Percentiles rank a stretch among this genome's conserved stretches.
Evolutionary conservation across 2,797 vertebrate species (phyloP).

Genomic region (Enteromius unitaeniatus): DNA sequence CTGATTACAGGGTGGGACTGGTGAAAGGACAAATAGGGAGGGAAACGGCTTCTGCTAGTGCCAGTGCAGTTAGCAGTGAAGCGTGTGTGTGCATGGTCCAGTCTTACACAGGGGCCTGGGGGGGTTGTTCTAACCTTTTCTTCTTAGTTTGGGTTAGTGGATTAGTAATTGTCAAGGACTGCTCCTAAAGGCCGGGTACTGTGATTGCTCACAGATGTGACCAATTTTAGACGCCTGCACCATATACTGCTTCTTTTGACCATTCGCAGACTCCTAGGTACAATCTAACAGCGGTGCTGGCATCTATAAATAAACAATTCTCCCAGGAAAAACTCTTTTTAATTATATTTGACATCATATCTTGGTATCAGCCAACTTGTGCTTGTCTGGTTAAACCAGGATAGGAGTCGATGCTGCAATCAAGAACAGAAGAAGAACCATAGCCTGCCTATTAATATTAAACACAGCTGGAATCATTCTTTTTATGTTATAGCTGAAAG

Average conservation of each 20-base stretch:
- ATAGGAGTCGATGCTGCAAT: background rate
- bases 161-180: conserved; percentile 49
- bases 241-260: conserved; percentile 49
- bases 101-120: background rate
- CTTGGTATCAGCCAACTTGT: background rate
- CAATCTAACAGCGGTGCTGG: background rate
- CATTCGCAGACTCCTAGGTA: conserved; percentile 32
- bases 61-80: conserved; percentile 4
- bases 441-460: background rate
- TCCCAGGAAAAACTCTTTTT: conserved; percentile 7
- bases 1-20: conserved; percentile 63
- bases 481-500: no score
- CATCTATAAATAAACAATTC: conserved; percentile 22
- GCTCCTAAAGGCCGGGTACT: conserved; percentile 43
- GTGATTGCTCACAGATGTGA: conserved; percentile 64
- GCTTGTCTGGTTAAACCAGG: conserved; percentile 7
- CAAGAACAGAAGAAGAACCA: background rate
- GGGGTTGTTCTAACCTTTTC: conserved; percentile 37
- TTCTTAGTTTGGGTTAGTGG: conserved; percentile 45
- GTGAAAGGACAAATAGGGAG: conserved; percentile 47
- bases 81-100: background rate
- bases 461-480: background rate
- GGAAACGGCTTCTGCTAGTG: conserved; percentile 28
- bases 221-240: conserved; percentile 42
- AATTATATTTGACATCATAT: conserved; percentile 30